Conservation (phyloP, 2,797 vertebrate species). For the Tachyglossus aculeatus region DNA sequence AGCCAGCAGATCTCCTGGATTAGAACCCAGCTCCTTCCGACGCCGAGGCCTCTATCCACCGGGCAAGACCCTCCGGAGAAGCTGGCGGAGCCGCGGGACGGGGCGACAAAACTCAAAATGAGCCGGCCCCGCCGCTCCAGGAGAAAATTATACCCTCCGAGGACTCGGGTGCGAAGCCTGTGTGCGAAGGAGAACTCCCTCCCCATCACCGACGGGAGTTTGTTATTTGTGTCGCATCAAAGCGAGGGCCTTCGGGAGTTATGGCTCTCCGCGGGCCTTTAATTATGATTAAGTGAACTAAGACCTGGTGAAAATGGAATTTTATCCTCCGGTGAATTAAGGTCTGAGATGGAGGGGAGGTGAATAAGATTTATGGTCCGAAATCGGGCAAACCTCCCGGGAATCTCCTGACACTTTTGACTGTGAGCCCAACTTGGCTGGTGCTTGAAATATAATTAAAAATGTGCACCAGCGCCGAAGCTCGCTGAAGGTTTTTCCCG, state of each 20-base stretch:
- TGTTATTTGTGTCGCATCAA: constrained; percentile 80
- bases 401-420: constrained; percentile 75
- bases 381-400: constrained; percentile 74
- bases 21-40: constrained; percentile 44
- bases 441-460: no score
- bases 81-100: constrained; percentile 31
- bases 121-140: constrained; percentile 55
- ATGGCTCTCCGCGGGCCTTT: constrained; percentile 76
- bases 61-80: constrained; percentile 47
- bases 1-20: neutral
- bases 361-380: constrained; percentile 76
- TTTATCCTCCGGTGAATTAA: constrained; percentile 78
- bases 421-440: constrained; percentile 58
- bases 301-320: constrained; percentile 74
- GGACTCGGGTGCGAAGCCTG: constrained; percentile 65
- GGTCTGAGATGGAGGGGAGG: constrained; percentile 74
- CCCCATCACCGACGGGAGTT: constrained; percentile 67
- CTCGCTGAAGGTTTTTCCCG: no score
- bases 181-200: constrained; percentile 65
- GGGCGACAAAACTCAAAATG: constrained; percentile 67
- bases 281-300: constrained; percentile 80
- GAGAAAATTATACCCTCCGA: constrained; percentile 62
- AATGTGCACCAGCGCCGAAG: no score
- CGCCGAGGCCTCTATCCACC: no score
- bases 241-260: constrained; percentile 69